Evolutionary conservation across 92 coral and sea anemone genomes (phyloP), one percentile per base, ranked within the genome.

Genomic region (Heliopora coerulea): DNA sequence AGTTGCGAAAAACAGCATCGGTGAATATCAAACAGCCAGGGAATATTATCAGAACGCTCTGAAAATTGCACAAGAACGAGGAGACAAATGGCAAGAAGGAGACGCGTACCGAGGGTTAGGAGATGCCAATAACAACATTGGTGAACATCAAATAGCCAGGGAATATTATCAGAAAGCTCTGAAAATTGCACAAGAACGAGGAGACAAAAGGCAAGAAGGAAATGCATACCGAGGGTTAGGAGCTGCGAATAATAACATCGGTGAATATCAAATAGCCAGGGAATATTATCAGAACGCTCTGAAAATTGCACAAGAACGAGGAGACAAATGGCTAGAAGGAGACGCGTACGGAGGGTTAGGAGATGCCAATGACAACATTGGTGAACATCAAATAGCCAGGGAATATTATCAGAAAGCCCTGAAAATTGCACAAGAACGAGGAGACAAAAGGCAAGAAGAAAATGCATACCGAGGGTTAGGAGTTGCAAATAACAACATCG

Each of bases 11-110:
- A 1, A 4, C 7, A 10, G 3, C 12, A 25, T 12, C 39, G 39
- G n/a, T 59, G 39, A 59, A 35, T 8, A 28, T 28, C 37, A 59
- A 59, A 59, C 65, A 26, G 65, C 40, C 26, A 59, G 26, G 15
- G 46, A 61, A 3, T 18, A 61, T 39, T 62, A n/a, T 44, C 65
- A 83, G 41, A 79, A 79, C 27, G 72, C 79, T 26, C 56, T 79
- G 25, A 49, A 12, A 31, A 58, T 84, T 28, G 68, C 69, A 34
- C 37, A 37, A 31, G 73, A 84, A 65, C 21, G 15, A 15, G 79
- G 69, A 32, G 68, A 84, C 58, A 65, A 20, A 42, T 8, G 49
- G 10, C 23, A 15, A 66, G 82, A 84, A 75, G 46, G 54, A 21
- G 20, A 65, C 10, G 62, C 73, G 20, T 35, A 65, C 68, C 52